Conservation (phyloP, 2,797 vertebrate species). For the Lophotriccus pileatus region DNA sequence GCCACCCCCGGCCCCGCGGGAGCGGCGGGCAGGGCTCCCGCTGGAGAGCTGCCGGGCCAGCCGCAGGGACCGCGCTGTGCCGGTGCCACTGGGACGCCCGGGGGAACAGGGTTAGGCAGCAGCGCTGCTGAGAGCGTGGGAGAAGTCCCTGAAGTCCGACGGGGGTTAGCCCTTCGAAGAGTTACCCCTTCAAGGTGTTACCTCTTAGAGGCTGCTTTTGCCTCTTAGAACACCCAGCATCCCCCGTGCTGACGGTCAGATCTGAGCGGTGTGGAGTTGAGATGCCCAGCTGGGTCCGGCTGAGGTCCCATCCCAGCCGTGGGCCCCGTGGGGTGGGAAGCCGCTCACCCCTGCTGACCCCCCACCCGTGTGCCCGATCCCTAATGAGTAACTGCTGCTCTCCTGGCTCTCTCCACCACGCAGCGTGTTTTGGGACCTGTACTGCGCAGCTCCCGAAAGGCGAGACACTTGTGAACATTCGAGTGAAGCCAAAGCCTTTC, state of each 20-base stretch:
- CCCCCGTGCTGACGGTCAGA: fast-evolving
- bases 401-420: background rate
- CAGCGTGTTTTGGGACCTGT: conserved; percentile 99
- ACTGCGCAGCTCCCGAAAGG: conserved; percentile 98
- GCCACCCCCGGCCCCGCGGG: background rate
- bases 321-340: background rate
- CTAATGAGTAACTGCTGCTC: background rate
- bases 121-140: background rate
- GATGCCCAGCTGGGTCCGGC: fast-evolving
- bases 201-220: background rate
- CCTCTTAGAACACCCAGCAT: fast-evolving
- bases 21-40: background rate
- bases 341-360: background rate
- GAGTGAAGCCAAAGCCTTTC: conserved; percentile 99
- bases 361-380: fast-evolving
- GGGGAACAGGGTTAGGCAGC: background rate
- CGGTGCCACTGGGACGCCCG: background rate
- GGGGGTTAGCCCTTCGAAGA: background rate
- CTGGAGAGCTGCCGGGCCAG: background rate
- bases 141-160: background rate
- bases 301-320: background rate
- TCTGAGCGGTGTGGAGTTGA: fast-evolving
- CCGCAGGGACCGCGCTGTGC: background rate
- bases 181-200: background rate
- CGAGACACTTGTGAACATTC: conserved; percentile 99